Evolutionary conservation across 2,797 vertebrate species (phyloP), one percentile per base, ranked within the genome.

Genomic region (Girardinus metallicus): DNA sequence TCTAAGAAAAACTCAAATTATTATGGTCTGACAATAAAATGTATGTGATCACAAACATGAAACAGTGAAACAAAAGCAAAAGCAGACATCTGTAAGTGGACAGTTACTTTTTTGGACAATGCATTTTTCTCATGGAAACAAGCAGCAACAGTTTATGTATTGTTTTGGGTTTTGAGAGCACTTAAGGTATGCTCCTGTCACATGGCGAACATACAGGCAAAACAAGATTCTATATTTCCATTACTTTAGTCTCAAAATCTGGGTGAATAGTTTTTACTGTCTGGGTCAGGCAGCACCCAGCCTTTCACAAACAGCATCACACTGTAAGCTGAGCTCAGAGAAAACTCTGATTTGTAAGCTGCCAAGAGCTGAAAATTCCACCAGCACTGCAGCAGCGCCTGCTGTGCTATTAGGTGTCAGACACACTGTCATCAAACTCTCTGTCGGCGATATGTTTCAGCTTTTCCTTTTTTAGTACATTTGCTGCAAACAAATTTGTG

Each of bases 131-230:
- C 77, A 90, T 85, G 80, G 70, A 83, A 43, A 88, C 43, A 13
- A 5, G 21, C 36, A 75, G 77, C 83, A 89, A 85, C 84, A 75
- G 77, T 26, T 53, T 29, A 7, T 82, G 79, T 75, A 84, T 73
- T 73, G 39, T 18, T 68, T 46, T 62, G 79, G 76, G 70, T 88
- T 86, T 91, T 85, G 81, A 70, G 89, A 93, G 87, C 88, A 90
- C 87, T 89, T 91, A 91, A 86, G 92, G 87, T 92, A 92, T 91
- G 87, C 83, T 78, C 57, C 41, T 74, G 73, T 47, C n/a, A 15
- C 66, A 81, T 79, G 3, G 73, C n/a, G 7, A 51, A 51, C 18
- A 51, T 23, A 51, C 49, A 51, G 18, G 49, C 49, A 51, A 51
- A 79, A 51, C 9, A 18, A 87, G 66, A 73, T 41, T 12, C 73